Conservation (phyloP, 2,888 invertebrate genomes). For the Fissipunctia ypsillon region DNA sequence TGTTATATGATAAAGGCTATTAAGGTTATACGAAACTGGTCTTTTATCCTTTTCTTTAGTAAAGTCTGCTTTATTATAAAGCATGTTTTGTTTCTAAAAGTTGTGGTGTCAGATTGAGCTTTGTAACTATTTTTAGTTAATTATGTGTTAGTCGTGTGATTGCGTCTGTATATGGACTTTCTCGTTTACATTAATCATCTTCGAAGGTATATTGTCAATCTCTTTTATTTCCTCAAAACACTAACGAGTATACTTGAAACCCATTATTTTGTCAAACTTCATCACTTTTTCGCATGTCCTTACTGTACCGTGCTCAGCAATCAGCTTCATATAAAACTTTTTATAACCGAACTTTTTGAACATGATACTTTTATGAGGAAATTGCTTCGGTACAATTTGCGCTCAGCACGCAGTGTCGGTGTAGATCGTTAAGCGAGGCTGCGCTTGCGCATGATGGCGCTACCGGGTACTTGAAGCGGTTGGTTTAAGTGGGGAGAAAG, state of each 20-base stretch:
- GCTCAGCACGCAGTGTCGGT: conserved; percentile 67
- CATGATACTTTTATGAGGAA: conserved; percentile 65
- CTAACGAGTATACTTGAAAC: conserved; percentile 41
- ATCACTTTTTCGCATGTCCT: conserved; percentile 51
- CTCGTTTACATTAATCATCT: conserved; percentile 21
- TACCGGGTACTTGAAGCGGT: conserved; percentile 68
- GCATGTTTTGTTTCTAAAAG: background rate
- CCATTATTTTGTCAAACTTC: conserved; percentile 54
- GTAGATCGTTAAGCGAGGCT: conserved; percentile 71
- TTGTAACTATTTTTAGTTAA: background rate
- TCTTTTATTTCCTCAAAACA: conserved; percentile 37
- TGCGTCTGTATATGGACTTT: background rate
- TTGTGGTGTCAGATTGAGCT: background rate
- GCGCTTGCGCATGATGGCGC: conserved; percentile 68
- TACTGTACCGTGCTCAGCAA: conserved; percentile 32
- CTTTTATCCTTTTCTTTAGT: conserved; percentile 31
- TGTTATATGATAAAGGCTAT: conserved; percentile 46
- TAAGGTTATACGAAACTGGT: conserved; percentile 42
- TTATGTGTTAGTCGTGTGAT: background rate
- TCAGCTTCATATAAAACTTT: conserved; percentile 51
- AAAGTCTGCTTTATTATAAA: conserved; percentile 2
- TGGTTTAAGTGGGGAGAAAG: conserved; percentile 56
- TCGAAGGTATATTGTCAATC: conserved; percentile 18
- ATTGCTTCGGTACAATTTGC: conserved; percentile 71
- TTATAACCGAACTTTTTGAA: conserved; percentile 53